phyloP scores from a whole-genome alignment of 1,140 invertebrate species.

The Atta texana region DNA sequence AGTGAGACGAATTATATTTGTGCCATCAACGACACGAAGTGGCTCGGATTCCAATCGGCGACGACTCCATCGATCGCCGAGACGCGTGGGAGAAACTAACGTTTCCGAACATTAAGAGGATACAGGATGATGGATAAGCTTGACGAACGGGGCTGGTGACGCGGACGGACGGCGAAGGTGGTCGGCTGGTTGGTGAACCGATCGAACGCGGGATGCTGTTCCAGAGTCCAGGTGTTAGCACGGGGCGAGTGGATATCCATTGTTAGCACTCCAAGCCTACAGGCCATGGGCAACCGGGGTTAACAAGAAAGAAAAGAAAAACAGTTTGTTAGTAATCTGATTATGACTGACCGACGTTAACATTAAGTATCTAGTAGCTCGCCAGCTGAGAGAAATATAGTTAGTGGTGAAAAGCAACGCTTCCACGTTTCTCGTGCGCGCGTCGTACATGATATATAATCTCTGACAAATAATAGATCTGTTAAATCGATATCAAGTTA shows the following conservation, averaged over 20 bases:
- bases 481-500: background rate
- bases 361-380: conserved; percentile 79
- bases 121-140: conserved; percentile 82
- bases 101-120: conserved; percentile 72
- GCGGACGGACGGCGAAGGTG: conserved; percentile 84
- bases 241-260: conserved; percentile 86
- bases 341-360: conserved; percentile 84
- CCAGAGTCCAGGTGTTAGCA: conserved; percentile 87
- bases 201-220: conserved; percentile 85
- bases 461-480: too few species aligned
- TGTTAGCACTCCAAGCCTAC: conserved; percentile 91
- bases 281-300: conserved; percentile 88
- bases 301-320: conserved; percentile 89
- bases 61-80: conserved; percentile 19
- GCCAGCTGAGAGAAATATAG: conserved; percentile 82
- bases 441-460: background rate
- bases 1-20: background rate
- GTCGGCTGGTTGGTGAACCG: conserved; percentile 84
- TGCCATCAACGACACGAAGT: conserved; percentile 26
- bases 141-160: conserved; percentile 85
- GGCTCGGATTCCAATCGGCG: conserved; percentile 30
- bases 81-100: conserved; percentile 30
- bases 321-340: conserved; percentile 88
- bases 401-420: conserved; percentile 84
- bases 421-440: conserved; percentile 44